phyloP scores from a whole-genome alignment of 1,140 invertebrate genomes.

The Neodiprion fabricii region DNA sequence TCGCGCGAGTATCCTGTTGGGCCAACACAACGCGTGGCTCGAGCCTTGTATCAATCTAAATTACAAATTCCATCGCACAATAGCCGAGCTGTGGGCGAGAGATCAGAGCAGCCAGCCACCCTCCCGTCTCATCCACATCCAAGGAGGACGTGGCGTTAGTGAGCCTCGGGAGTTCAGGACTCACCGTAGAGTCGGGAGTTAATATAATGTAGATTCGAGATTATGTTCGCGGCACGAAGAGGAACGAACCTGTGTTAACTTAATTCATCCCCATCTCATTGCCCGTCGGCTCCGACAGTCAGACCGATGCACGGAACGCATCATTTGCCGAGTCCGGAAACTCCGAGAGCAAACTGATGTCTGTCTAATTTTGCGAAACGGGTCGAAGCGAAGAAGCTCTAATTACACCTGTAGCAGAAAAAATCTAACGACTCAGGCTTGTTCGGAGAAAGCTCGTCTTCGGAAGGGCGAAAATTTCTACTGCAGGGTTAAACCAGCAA shows the following conservation, averaged over 20 bases:
- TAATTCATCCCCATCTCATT: slow-evolving; percentile 63
- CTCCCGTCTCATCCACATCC: not conserved
- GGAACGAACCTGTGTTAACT: slow-evolving; percentile 51
- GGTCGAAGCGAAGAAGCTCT: not conserved
- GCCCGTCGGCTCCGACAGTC: slow-evolving; percentile 55
- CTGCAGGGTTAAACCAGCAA: no score
- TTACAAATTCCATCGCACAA: slow-evolving; percentile 58
- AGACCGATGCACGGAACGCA: slow-evolving; percentile 37
- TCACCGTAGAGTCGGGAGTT: slow-evolving; percentile 24
- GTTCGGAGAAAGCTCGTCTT: no score
- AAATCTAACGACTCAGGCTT: no score
- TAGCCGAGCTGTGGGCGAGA: slow-evolving; percentile 26
- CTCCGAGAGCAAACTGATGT: slow-evolving; percentile 16
- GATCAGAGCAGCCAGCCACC: not conserved
- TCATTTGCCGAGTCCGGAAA: slow-evolving; percentile 42
- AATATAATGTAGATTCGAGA: slow-evolving; percentile 31
- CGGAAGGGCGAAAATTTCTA: no score
- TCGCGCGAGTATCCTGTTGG: not conserved
- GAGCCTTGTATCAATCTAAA: slow-evolving; percentile 52
- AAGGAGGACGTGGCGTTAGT: not conserved
- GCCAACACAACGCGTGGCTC: no score
- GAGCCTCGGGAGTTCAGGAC: not conserved
- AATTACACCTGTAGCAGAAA: no score
- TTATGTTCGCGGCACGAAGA: slow-evolving; percentile 18
- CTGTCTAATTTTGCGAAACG: not conserved